These are phyloP conservation scores for Drosophila lutescens DNA, from an alignment of 2,888 invertebrate genomes.

Conservation along the genomic window DNA sequence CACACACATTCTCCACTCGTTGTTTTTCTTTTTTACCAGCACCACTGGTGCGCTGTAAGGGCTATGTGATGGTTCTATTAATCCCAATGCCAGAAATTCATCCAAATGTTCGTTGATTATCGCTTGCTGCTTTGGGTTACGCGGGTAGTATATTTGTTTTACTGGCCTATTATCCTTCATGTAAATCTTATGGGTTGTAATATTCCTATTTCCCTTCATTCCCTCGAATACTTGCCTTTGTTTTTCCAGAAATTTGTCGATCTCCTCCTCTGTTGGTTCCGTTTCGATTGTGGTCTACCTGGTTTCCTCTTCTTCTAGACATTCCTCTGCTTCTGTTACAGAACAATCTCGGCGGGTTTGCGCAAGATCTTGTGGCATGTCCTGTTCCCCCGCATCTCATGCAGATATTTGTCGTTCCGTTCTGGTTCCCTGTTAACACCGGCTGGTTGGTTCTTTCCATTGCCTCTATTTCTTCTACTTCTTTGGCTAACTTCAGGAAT, in stretches of 20 bases:
- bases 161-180: neutral
- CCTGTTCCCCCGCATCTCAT: neutral
- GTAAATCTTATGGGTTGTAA: neutral
- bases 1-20: neutral
- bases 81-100: too few species aligned
- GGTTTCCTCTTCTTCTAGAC: neutral
- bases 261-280: neutral
- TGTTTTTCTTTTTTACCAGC: neutral
- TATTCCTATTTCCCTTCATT: neutral
- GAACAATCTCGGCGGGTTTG: neutral
- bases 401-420: neutral
- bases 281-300: too few species aligned
- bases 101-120: neutral
- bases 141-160: neutral
- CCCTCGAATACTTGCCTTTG: neutral
- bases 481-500: neutral
- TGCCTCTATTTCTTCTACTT: neutral
- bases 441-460: neutral
- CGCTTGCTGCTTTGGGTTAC: neutral
- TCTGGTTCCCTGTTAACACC: too few species aligned
- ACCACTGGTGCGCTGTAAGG: neutral
- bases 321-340: neutral
- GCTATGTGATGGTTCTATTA: too few species aligned
- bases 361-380: neutral
- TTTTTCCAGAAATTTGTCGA: neutral